Evolutionary conservation across 2,797 vertebrate species (phyloP), one percentile per base, ranked within the genome.

Genomic region (Tenualosa ilisha): DNA sequence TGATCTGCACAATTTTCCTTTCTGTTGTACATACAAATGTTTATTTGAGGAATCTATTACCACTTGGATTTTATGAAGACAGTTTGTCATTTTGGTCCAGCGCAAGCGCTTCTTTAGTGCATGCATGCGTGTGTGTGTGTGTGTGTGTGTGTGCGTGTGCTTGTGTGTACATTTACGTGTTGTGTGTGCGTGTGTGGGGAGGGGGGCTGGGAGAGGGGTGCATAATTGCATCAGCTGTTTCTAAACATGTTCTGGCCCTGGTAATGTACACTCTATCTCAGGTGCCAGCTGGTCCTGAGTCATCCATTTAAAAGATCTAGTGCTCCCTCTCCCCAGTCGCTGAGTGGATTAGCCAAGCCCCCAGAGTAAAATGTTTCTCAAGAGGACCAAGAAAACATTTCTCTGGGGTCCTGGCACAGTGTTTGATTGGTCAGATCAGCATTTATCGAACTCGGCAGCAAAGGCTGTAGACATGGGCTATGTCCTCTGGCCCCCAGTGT

Each of bases 401-500:
- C 86, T 88, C 65, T 53, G 40, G 65, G 72, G 82, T 81, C 81
- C 83, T 46, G 82, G 75, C 86, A 31, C 54, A 85, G 54, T 83
- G 54, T 81, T 46, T 87, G 88, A 88, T 86, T 88, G 84, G 20
- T 61, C 84, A 72, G 82, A 85, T 89, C 86, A 89, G 83, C 40
- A 50, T 84, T 86, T 86, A 86, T 86, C 85, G 85, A 83, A 56
- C 84, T 81, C 50, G 37, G 56, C 49, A 31, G 63, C 82, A 79
- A 79, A 85, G 84, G 82, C 82, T 83, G 82, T 31, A 13, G 72
- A 75, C 83, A 24, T 82, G 11, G 75, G 65, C 50, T 72, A 59
- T 75, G 81, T 84, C 75, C 82, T 68, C 53, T 85, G 75, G 49
- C 68, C 20, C 26, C 22, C 81, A 59, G 13, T 56, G 75, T 83